Base-by-base conservation (phyloP, 2,797 vertebrate species). In the Eleutherodactylus coqui region DNA sequence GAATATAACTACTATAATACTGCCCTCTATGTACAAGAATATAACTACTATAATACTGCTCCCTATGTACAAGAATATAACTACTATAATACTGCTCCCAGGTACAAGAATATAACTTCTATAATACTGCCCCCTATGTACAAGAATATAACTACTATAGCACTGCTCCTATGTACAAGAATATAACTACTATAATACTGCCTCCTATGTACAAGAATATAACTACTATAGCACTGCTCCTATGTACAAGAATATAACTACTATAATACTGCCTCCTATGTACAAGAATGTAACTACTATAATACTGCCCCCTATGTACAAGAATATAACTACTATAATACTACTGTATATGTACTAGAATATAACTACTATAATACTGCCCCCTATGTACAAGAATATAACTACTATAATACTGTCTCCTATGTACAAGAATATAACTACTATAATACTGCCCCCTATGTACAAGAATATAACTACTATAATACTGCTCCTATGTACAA, bases 1-100 rank as follows among this genome's bases (percentile, higher is more conserved):
- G 62, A 67, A 67, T 67, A 67, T 67, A 67, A 67, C 62, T 67
- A 67, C 62, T 67, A 67, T 67, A 67, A 67, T 67, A 67, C 62
- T 67, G 16, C 55, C 58, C 0, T 32, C 62, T 67, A 64, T 67
- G 16, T 67, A 67, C 62, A 36, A 67, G 62, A 67, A 67, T 67
- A 67, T 67, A 67, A 67, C 62, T 34, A 36, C 62, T 67, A 67
- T 67, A 67, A 67, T 67, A 67, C 62, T 67, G 32, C 62, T 0
- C n/a, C 16, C 62, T 64, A 67, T 67, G 16, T 67, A 36, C 16
- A 19, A 67, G 62, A 67, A 67, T 67, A 67, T 67, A 67, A 67
- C 62, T 67, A 67, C 62, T 67, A 67, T 67, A 67, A 64, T 64
- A 64, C 62, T 64, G 29, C 60, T 19, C 62, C 29, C 19, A 67